Percentiles rank a stretch among this genome's conserved stretches.
Evolutionary conservation across 1,140 invertebrate species (phyloP).

Genomic region (Gonioctena quinquepunctata): DNA sequence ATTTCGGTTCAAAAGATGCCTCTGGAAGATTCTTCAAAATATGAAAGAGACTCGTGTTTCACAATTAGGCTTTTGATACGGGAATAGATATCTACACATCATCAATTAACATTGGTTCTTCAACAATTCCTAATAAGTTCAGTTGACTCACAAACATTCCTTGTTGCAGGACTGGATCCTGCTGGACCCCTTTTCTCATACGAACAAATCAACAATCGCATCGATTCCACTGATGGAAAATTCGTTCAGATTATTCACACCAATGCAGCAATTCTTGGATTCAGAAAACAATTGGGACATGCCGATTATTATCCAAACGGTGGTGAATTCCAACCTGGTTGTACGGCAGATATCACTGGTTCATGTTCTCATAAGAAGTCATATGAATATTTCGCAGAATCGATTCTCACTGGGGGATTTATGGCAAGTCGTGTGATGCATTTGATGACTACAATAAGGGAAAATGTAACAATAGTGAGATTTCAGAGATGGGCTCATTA

Average conservation of each 20-base stretch:
- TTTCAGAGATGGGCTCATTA: conserved; percentile 25
- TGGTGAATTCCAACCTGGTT: conserved; percentile 70
- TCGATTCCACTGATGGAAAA: conserved; percentile 65
- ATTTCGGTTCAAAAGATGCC: too few relatives aligned
- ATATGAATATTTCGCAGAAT: conserved; percentile 56
- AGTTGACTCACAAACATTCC: too few relatives aligned
- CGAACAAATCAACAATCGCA: conserved; percentile 57
- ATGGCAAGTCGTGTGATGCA: conserved; percentile 60
- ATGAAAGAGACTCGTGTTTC: too few relatives aligned
- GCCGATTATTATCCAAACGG: conserved; percentile 77
- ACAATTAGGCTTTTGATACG: too few relatives aligned
- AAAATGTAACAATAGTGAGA: conserved; percentile 58
- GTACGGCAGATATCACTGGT: conserved; percentile 55
- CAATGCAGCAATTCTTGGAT: conserved; percentile 61
- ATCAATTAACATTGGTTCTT: too few relatives aligned
- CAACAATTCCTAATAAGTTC: too few relatives aligned
- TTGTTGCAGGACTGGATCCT: conserved; percentile 62
- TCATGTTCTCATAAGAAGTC: conserved; percentile 61
- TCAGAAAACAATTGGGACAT: conserved; percentile 64
- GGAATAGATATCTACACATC: too few relatives aligned
- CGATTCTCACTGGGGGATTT: conserved; percentile 37
- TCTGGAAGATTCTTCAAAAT: too few relatives aligned
- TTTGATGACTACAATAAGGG: conserved; percentile 61
- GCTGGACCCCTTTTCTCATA: conserved; percentile 61
- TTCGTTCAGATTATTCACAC: conserved; percentile 71